Percentiles rank a stretch among this genome's conserved stretches.
These are phyloP conservation scores for Agrochola circellaris DNA, from an alignment of 2,888 invertebrate species.

Conservation along the genomic window DNA sequence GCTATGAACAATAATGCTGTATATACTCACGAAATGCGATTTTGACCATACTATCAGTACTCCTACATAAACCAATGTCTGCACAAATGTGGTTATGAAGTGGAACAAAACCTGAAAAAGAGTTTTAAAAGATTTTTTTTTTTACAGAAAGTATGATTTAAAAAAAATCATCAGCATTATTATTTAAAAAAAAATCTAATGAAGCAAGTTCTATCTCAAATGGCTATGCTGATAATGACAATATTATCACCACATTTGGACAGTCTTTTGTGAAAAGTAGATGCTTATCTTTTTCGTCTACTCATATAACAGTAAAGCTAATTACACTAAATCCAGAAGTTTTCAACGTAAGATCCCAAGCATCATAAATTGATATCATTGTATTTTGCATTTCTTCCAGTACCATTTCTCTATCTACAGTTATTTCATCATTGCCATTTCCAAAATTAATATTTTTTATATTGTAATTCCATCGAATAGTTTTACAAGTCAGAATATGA, in stretches of 20 bases:
- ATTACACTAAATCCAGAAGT: conserved; percentile 42
- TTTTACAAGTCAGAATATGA: conserved; percentile 44
- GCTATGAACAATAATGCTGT: too few relatives aligned
- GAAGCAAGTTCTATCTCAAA: not conserved
- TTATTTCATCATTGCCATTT: conserved; percentile 26
- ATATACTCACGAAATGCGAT: conserved; percentile 38
- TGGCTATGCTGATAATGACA: not conserved
- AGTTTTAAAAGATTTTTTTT: not conserved
- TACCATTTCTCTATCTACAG: conserved; percentile 16
- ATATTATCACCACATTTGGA: not conserved
- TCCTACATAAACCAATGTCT: conserved; percentile 38
- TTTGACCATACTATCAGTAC: conserved; percentile 47
- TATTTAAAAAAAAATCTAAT: not conserved
- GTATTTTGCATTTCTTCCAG: conserved; percentile 25
- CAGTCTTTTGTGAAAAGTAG: too few relatives aligned
- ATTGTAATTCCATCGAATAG: conserved; percentile 35
- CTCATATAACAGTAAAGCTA: not conserved
- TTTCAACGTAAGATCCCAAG: conserved; percentile 41
- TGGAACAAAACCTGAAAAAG: conserved; percentile 49
- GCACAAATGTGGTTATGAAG: conserved; percentile 54
- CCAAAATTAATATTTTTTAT: conserved; percentile 36
- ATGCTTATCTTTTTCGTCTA: not conserved
- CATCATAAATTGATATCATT: conserved; percentile 29
- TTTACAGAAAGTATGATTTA: too few relatives aligned
- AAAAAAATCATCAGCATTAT: not conserved